Evolutionary conservation across 1,140 invertebrate genomes (phyloP).

Genomic region (Aradophagus sp.): DNA sequence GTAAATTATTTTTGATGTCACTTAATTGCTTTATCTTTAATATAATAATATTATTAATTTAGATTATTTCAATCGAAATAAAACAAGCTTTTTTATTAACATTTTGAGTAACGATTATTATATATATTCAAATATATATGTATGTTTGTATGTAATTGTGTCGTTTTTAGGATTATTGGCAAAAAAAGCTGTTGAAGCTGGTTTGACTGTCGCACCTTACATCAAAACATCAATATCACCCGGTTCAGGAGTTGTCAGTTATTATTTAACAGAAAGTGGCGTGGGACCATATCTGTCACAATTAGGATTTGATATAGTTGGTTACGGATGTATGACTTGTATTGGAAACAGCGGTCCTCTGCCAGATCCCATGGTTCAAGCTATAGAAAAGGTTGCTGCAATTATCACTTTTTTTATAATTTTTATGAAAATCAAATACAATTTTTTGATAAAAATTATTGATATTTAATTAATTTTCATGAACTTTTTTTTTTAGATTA

Average conservation of each 20-base stretch:
- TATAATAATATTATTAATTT: too few species aligned
- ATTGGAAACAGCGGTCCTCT: slow-evolving; percentile 98
- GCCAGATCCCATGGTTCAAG: slow-evolving; percentile 91
- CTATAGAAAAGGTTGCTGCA: slow-evolving; percentile 90
- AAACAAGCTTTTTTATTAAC: too few species aligned
- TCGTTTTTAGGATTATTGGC: slow-evolving; percentile 88
- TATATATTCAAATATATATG: too few species aligned
- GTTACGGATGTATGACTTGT: slow-evolving; percentile 99
- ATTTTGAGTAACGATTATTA: too few species aligned
- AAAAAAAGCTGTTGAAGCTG: slow-evolving; percentile 95
- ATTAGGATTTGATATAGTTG: slow-evolving; percentile 94
- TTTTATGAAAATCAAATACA: too few species aligned
- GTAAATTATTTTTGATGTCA: too few species aligned
- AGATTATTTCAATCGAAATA: too few species aligned
- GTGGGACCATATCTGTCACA: slow-evolving; percentile 90
- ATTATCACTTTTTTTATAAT: too few species aligned
- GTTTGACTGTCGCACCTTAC: slow-evolving; percentile 91
- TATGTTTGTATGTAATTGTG: too few species aligned
- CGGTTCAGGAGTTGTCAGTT: slow-evolving; percentile 97
- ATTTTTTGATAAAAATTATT: too few species aligned
- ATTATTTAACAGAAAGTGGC: slow-evolving; percentile 92
- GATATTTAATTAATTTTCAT: too few species aligned
- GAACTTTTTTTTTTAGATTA: slow-evolving; percentile 1
- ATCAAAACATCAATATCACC: slow-evolving; percentile 98
- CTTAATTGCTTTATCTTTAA: too few species aligned